A percentile compares a stretch with the other conserved stretches of the same genome.
These are phyloP conservation scores for Salarias fasciatus DNA, from an alignment of 2,797 vertebrate species.

Conservation along the genomic window DNA sequence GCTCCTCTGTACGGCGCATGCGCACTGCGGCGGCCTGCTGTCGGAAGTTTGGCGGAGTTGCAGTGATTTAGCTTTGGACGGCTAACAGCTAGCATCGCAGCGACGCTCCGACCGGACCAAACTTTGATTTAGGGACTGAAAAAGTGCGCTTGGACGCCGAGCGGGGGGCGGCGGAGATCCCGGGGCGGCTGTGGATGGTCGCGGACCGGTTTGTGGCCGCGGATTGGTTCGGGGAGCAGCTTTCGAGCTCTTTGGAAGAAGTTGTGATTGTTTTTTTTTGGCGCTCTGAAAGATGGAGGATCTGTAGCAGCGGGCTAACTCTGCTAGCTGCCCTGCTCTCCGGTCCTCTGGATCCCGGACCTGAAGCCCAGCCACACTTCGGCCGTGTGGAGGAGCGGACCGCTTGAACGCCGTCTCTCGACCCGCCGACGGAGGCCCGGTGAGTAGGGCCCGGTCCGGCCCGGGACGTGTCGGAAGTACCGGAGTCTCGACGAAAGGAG, in stretches of 20 bases:
- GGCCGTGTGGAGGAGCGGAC: too few species aligned
- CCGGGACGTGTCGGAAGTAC: constrained; percentile 35
- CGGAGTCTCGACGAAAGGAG: constrained; percentile 4
- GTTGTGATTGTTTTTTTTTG: constrained; percentile 83
- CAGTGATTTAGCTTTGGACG: constrained; percentile 61
- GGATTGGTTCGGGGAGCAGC: constrained; percentile 11
- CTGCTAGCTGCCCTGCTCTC: constrained; percentile 41
- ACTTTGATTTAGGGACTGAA: constrained; percentile 51
- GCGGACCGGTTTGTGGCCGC: constrained; percentile 2
- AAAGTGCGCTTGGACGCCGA: constrained; percentile 35
- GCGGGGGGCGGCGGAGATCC: constrained; percentile 1
- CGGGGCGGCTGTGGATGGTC: constrained; percentile 46
- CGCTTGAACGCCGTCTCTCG: too few species aligned
- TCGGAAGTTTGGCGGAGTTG: constrained; percentile 75
- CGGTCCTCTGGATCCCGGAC: constrained; percentile 15
- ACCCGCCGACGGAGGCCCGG: not conserved
- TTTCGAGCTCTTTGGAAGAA: constrained; percentile 62
- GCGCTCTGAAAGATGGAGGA: constrained; percentile 78
- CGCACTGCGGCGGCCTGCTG: constrained; percentile 46
- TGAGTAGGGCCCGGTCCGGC: constrained; percentile 40
- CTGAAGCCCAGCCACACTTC: too few species aligned
- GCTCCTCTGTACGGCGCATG: constrained; percentile 53
- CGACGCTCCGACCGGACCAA: constrained; percentile 35
- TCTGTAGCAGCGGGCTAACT: constrained; percentile 65
- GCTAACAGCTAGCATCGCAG: constrained; percentile 51